Evolutionary conservation across 2,797 vertebrate genomes (phyloP), one percentile per base, ranked within the genome.

Genomic region (Falco novaeseelandiae): DNA sequence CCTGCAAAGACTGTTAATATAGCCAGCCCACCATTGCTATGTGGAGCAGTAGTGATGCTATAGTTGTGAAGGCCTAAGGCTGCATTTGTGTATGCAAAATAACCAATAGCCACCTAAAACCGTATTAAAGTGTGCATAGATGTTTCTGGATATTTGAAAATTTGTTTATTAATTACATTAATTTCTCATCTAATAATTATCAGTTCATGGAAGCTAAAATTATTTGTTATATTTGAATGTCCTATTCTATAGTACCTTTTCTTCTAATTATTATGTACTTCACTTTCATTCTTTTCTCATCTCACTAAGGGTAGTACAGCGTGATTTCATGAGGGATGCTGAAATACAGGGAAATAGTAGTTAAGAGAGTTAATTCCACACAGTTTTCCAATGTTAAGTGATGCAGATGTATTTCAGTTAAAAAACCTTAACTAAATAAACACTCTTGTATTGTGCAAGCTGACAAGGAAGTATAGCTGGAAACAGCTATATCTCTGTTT

Each of bases 391-490:
- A 4, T 48, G 10, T 36, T 70, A 72, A 80, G 27, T 57, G n/a
- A 80, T 2, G 5, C 6, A 2, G 12, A 62, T 0, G 0, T 59
- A 23, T 26, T 86, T 44, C 15, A 81, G 15, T 65, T 80, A 87
- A 25, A 48, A 57, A 92, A 86, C 14, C 25, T 70, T 25, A 71
- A 29, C 44, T 85, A 89, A 61, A 80, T 40, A 87, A 85, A 32
- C 23, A 59, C 5, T 9, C 34, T 74, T 1, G 0, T 52, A 66
- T 30, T 73, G 22, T 59, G 27, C n/a, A 91, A 89, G 4, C 16
- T 63, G n/a, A 44, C 79, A 70, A 91, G 82, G 11, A 77, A 83
- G 62, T 26, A 36, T 36, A 36, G 36, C 36, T 36, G 36, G 36
- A 36, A 30, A 70, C 6, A 84, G 49, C 32, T 65, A 23, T 20